phyloP scores from a whole-genome alignment of 2,113 vertebrate species.

The Oncorhynchus masou region DNA sequence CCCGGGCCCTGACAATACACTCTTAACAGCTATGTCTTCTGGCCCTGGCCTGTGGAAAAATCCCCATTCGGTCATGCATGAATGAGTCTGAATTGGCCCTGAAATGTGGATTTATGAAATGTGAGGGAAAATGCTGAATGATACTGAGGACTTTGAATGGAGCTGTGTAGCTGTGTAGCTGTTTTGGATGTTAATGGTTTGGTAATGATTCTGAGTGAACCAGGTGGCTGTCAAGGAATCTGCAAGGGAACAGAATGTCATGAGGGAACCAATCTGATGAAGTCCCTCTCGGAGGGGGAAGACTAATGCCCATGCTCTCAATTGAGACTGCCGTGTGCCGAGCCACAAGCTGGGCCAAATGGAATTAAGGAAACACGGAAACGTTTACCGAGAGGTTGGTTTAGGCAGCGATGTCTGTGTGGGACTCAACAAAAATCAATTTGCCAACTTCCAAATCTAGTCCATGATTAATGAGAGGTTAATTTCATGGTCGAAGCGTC shows the following conservation, averaged over 20 bases:
- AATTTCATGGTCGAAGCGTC: slow-evolving; percentile 79
- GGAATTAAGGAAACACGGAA: slow-evolving; percentile 23
- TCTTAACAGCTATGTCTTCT: slow-evolving; percentile 44
- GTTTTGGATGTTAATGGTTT: background rate
- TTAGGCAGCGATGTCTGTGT: slow-evolving; percentile 16
- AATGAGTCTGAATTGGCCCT: slow-evolving; percentile 41
- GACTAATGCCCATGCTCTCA: background rate
- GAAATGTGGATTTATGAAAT: background rate
- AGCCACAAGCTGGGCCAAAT: slow-evolving; percentile 1
- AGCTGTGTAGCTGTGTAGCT: background rate
- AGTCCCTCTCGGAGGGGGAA: slow-evolving; percentile 8
- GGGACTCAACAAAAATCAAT: slow-evolving; percentile 68
- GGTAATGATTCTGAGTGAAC: background rate
- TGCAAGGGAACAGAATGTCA: slow-evolving; percentile 4
- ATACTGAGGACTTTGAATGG: background rate
- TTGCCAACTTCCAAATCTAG: slow-evolving; percentile 64
- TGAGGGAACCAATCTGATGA: slow-evolving; percentile 23
- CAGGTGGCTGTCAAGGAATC: background rate
- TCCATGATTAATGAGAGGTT: slow-evolving; percentile 75
- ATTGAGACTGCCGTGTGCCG: slow-evolving; percentile 12
- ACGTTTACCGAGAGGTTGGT: slow-evolving; percentile 36
- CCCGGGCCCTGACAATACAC: slow-evolving; percentile 44
- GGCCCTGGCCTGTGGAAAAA: slow-evolving; percentile 43
- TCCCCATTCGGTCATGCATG: slow-evolving; percentile 29
- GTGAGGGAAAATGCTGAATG: background rate